A percentile compares a stretch with the other conserved stretches of the same genome.
Conservation (phyloP, 2,888 invertebrate genomes). For the Mystacides longicornis region DNA sequence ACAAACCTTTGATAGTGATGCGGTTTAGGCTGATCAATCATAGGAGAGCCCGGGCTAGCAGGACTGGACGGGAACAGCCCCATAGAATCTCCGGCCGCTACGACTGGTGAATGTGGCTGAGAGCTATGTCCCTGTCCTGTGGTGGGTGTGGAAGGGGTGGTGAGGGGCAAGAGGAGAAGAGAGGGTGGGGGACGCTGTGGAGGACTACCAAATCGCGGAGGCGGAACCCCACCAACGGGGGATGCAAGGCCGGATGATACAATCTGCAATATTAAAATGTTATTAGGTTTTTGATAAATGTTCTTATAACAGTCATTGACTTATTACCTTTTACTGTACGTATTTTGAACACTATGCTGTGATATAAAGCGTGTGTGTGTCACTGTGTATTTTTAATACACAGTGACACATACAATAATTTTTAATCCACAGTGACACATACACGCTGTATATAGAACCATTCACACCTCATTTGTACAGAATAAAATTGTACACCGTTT, state of each 20-base stretch:
- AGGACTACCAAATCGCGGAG: conserved; percentile 23
- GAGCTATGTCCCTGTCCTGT: not conserved
- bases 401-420: too few relatives aligned
- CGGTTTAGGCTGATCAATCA: conserved; percentile 18
- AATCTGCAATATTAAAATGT: conserved; percentile 24
- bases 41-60: conserved; percentile 20
- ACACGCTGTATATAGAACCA: too few relatives aligned
- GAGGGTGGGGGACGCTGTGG: conserved; percentile 20
- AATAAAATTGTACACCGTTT: too few relatives aligned
- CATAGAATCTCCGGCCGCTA: conserved; percentile 6
- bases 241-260: conserved; percentile 24
- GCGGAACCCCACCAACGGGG: conserved; percentile 20
- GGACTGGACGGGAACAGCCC: conserved; percentile 17
- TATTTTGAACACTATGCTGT: not conserved
- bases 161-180: conserved; percentile 9
- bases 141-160: conserved; percentile 4
- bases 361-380: too few relatives aligned
- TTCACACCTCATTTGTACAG: too few relatives aligned
- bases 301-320: too few relatives aligned
- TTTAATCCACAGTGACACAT: too few relatives aligned
- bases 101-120: conserved; percentile 6
- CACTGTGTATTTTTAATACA: too few relatives aligned
- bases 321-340: too few relatives aligned
- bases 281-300: too few relatives aligned
- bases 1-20: conserved; percentile 26